These are phyloP conservation scores for Nebria ingens DNA, from an alignment of 1,140 invertebrate genomes.

Conservation along the genomic window DNA sequence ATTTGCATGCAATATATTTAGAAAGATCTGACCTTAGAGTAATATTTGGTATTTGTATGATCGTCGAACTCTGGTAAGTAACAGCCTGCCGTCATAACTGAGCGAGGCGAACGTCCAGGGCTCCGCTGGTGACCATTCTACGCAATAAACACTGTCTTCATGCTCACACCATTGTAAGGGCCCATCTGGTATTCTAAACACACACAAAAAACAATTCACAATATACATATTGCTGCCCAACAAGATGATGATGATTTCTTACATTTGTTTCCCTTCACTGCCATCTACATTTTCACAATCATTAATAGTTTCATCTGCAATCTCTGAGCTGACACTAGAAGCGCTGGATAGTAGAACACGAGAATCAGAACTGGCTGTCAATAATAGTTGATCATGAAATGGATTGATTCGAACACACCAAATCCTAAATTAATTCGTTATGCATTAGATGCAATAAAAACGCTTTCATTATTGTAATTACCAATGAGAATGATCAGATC, in stretches of 20 bases:
- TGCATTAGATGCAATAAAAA: conserved; percentile 3
- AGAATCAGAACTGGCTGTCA: conserved; percentile 91
- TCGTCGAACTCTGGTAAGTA: neutral
- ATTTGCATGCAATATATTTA: no score
- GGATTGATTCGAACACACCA: conserved; percentile 91
- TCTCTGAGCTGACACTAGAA: conserved; percentile 69
- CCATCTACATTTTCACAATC: conserved; percentile 20
- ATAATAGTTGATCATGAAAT: conserved; percentile 93
- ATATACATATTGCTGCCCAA: neutral
- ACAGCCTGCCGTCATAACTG: conserved; percentile 62
- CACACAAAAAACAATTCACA: conserved; percentile 6
- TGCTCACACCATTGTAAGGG: conserved; percentile 86
- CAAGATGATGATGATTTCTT: conserved; percentile 14
- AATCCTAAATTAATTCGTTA: conserved; percentile 45
- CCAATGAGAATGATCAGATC: conserved; percentile 94
- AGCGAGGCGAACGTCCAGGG: conserved; percentile 97
- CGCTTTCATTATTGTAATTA: conserved; percentile 25
- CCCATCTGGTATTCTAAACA: conserved; percentile 58
- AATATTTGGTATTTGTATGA: conserved; percentile 1
- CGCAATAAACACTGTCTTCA: conserved; percentile 95
- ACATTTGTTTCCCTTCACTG: conserved; percentile 29
- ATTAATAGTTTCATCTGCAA: conserved; percentile 19
- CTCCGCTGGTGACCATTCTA: conserved; percentile 93
- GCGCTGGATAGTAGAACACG: conserved; percentile 79
- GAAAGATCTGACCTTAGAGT: neutral